These are phyloP conservation scores for Coenonympha glycerion DNA, from an alignment of 2,888 invertebrate genomes.

Conservation along the genomic window DNA sequence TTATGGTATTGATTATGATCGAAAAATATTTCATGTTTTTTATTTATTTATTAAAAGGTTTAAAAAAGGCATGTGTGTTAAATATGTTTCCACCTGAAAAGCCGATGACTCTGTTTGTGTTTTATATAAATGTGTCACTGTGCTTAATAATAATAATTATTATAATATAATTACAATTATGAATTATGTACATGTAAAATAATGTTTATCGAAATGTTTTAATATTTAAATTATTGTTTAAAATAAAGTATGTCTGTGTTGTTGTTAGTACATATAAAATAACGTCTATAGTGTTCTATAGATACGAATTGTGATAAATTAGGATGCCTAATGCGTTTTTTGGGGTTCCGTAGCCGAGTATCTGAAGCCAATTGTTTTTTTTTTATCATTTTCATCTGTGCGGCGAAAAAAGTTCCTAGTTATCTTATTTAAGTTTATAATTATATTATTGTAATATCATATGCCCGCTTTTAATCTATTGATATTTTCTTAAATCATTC, in stretches of 20 bases:
- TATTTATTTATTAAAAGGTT: too few relatives aligned
- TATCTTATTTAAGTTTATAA: not conserved
- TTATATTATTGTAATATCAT: not conserved
- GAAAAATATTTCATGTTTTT: too few relatives aligned
- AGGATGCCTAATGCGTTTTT: constrained; percentile 54
- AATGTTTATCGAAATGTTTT: constrained; percentile 32
- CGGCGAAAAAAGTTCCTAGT: not conserved
- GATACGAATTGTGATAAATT: constrained; percentile 75
- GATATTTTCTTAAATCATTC: not conserved
- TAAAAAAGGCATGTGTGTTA: too few relatives aligned
- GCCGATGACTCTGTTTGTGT: constrained; percentile 3
- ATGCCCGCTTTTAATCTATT: not conserved
- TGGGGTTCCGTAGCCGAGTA: constrained; percentile 4
- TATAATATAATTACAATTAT: too few relatives aligned
- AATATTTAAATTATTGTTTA: constrained; percentile 42
- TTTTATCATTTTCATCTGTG: not conserved
- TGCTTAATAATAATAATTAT: constrained; percentile 7
- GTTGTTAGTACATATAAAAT: constrained; percentile 56
- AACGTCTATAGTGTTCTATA: constrained; percentile 41
- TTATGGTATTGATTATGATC: too few relatives aligned
- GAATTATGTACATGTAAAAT: not conserved
- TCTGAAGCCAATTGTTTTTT: not conserved
- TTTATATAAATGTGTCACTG: constrained; percentile 6
- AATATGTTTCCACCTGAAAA: not conserved
- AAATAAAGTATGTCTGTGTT: constrained; percentile 46